Evolutionary conservation across 2,113 vertebrate genomes (phyloP).

Genomic region (Gracilinanus agilis): DNA sequence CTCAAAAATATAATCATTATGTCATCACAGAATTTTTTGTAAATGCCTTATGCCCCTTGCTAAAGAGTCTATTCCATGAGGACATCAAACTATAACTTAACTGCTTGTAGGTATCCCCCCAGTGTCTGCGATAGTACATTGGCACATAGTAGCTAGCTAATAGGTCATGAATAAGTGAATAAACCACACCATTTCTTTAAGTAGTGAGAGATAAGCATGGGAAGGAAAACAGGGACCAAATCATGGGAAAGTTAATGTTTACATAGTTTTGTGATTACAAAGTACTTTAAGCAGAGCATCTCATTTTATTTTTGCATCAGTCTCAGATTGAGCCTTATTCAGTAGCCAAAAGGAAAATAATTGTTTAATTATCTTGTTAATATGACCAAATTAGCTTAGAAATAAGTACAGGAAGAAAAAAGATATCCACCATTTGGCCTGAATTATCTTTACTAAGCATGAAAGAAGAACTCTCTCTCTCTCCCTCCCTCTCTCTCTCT

Average conservation of each 20-base stretch:
- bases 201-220: background rate
- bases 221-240: background rate
- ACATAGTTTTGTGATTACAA: background rate
- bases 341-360: background rate
- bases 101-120: background rate
- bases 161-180: background rate
- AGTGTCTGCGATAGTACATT: background rate
- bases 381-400: background rate
- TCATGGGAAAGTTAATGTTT: background rate
- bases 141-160: background rate
- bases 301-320: background rate
- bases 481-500: background rate
- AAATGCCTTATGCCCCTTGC: background rate
- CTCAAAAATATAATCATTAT: background rate
- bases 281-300: background rate
- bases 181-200: background rate
- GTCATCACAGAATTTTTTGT: background rate
- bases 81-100: background rate
- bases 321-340: background rate
- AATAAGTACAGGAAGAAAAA: background rate
- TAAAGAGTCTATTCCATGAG: background rate
- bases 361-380: background rate
- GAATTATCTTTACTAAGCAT: background rate
- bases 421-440: background rate
- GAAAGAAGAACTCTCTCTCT: background rate